These are phyloP conservation scores for Hirundichthys speculiger DNA, from an alignment of 2,113 vertebrate species.

Conservation along the genomic window DNA sequence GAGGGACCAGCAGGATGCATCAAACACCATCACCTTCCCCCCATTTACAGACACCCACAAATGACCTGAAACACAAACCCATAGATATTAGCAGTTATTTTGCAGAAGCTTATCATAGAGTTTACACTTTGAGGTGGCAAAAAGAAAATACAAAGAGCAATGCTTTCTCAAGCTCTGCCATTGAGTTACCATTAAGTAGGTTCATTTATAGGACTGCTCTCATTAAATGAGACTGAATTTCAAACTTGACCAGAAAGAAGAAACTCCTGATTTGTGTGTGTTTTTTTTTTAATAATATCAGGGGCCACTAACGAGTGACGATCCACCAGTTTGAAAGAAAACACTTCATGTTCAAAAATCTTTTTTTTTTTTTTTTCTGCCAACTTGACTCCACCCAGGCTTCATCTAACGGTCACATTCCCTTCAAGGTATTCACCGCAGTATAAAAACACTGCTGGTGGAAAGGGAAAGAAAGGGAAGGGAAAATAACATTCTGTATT, in stretches of 20 bases:
- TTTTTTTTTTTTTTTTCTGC: constrained; percentile 2
- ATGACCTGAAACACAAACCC: constrained; percentile 81
- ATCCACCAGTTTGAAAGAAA: constrained; percentile 19
- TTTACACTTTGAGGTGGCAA: no score
- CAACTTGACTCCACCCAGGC: constrained; percentile 46
- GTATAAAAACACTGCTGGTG: constrained; percentile 15
- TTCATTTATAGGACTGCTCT: not conserved
- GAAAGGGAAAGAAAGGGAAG: not conserved
- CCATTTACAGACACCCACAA: constrained; percentile 86
- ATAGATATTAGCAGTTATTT: not conserved
- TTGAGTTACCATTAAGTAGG: not conserved
- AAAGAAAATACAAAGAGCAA: no score
- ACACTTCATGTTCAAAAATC: constrained; percentile 14
- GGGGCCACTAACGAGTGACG: not conserved
- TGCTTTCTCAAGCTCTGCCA: no score
- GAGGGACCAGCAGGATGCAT: constrained; percentile 92
- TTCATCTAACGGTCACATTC: constrained; percentile 49
- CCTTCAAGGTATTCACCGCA: constrained; percentile 10
- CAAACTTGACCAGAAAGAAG: not conserved
- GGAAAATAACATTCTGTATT: constrained; percentile 31
- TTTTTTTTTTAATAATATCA: not conserved
- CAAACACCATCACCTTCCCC: constrained; percentile 91
- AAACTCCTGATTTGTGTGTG: not conserved
- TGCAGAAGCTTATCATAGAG: no score
- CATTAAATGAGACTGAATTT: no score